Evolutionary conservation across 2,797 vertebrate genomes (phyloP), one percentile per base, ranked within the genome.

Genomic region (Molossus alvarezi): DNA sequence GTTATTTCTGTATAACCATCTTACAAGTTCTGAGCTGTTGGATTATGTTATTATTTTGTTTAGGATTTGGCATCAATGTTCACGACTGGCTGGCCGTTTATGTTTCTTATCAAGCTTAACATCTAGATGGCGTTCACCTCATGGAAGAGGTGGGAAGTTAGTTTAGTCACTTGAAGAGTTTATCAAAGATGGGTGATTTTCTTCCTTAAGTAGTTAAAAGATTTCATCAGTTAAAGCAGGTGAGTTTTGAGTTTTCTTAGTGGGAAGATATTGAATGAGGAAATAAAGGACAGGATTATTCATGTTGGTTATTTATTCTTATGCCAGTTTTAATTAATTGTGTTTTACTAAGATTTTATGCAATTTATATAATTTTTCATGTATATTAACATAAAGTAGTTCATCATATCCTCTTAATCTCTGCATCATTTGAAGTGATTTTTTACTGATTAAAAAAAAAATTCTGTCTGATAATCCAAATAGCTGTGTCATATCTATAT

Each of bases 341-440:
- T 53, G 62, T 37, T 94, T 90, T 84, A 76, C 12, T 69, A 69
- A 69, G 71, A 76, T 41, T 83, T 82, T 58, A 58, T 88, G 15
- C 33, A 83, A 27, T 82, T 64, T 60, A 69, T 60, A 8, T 75
- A 83, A 33, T 33, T 76, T 95, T 83, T 64, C 20, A 83, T 84
- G 60, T 88, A 41, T 75, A 88, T 76, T 62, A 60, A 55, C 64
- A 62, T n/a, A 9, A 76, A 48, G 17, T 48, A 17, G 45, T 79
- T 69, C 17, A 64, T 72, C 51, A 72, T 29, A 51, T 53, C 27
- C n/a, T 79, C 45, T 79, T 80, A 57, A 64, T 65, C 25, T 33
- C 65, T 80, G 48, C n/a, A 48, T 33, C 4, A 85, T 64, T 55
- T 45, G 3, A 90, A 79, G 45, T 90, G 41, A 57, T 75, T 15